A percentile compares a stretch with the other conserved stretches of the same genome.
phyloP scores from a whole-genome alignment of 2,113 vertebrate species.

The Aldabrachelys gigantea region DNA sequence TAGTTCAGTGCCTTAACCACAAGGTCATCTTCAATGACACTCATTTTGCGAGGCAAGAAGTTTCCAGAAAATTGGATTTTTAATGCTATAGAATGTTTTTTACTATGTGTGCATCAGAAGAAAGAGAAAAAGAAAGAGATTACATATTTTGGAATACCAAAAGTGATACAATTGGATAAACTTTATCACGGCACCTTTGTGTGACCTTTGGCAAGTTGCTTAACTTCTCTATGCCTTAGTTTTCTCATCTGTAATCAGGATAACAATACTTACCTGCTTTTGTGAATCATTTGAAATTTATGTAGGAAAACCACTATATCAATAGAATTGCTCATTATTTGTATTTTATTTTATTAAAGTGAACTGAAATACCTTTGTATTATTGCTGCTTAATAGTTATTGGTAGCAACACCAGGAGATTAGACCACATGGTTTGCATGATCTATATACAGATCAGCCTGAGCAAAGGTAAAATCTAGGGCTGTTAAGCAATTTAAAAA shows the following conservation, averaged over 20 bases:
- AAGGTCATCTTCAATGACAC: no score
- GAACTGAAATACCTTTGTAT: neutral
- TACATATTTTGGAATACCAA: neutral
- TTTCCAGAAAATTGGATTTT: no score
- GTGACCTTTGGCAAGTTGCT: neutral
- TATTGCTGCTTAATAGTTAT: constrained; percentile 18
- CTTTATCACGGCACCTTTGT: neutral
- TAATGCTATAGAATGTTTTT: neutral
- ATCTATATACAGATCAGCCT: neutral
- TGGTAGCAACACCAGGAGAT: constrained; percentile 27
- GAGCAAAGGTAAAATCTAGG: neutral
- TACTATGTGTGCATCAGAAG: neutral
- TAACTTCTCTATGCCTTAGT: neutral
- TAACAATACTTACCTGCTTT: neutral
- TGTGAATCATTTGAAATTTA: neutral
- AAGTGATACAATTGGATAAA: neutral
- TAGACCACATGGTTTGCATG: neutral
- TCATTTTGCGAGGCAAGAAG: no score
- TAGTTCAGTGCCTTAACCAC: no score
- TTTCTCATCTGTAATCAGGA: neutral
- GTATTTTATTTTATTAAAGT: neutral
- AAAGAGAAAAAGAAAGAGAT: neutral
- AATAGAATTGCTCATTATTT: neutral
- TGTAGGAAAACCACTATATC: neutral
- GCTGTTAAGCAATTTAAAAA: no score